Conservation (phyloP, 1,140 invertebrate genomes). For the Sipha flava region DNA sequence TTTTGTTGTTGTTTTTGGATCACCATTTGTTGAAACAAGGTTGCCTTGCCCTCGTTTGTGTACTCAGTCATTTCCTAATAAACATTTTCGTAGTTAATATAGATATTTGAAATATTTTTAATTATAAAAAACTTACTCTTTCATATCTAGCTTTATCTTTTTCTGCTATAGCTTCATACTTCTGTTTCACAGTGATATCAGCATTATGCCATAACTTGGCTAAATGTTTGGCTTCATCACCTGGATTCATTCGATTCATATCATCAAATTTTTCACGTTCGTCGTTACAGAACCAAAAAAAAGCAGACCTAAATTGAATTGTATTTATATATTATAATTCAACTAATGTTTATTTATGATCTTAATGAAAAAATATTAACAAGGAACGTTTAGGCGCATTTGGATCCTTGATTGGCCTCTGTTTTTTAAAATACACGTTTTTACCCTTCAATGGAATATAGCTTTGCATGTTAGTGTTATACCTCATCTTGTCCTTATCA, state of each 20-base stretch:
- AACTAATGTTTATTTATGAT: not conserved
- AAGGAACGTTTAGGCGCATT: conserved; percentile 97
- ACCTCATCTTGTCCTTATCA: conserved; percentile 92
- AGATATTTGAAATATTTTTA: conserved; percentile 41
- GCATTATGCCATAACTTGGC: conserved; percentile 89
- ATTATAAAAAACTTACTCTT: conserved; percentile 52
- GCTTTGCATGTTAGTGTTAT: conserved; percentile 90
- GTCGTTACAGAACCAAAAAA: conserved; percentile 99
- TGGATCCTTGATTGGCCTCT: conserved; percentile 91
- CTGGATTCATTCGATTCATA: conserved; percentile 85
- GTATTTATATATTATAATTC: not conserved
- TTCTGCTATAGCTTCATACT: conserved; percentile 86
- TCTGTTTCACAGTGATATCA: conserved; percentile 69
- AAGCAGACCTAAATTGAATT: conserved; percentile 70
- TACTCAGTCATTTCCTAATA: conserved; percentile 67
- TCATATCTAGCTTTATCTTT: conserved; percentile 94
- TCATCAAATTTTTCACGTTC: conserved; percentile 89
- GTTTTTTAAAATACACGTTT: conserved; percentile 75
- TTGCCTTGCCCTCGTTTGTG: conserved; percentile 60
- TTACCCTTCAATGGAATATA: conserved; percentile 87
- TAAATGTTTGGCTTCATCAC: conserved; percentile 95
- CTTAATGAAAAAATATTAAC: conserved; percentile 53
- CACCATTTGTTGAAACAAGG: conserved; percentile 44
- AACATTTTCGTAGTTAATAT: conserved; percentile 3
- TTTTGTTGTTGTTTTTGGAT: conserved; percentile 43